These are phyloP conservation scores for Scomber scombrus DNA, from an alignment of 2,113 vertebrate genomes.

Conservation along the genomic window DNA sequence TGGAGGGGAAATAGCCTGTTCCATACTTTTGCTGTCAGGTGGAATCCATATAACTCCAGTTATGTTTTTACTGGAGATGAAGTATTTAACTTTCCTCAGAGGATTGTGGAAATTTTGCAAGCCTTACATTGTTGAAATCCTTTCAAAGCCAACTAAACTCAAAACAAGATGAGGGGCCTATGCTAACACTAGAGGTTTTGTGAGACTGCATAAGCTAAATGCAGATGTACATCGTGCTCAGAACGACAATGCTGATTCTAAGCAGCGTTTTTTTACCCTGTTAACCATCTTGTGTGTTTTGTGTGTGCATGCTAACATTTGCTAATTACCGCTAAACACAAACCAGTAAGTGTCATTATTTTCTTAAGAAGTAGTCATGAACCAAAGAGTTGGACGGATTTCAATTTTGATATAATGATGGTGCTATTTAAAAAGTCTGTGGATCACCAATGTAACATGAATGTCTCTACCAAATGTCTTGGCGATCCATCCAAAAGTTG, in stretches of 20 bases:
- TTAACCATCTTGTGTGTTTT: not conserved
- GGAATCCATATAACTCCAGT: not conserved
- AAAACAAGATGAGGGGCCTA: not conserved
- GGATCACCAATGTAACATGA: too few relatives aligned
- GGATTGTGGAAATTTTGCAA: not conserved
- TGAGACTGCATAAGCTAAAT: too few relatives aligned
- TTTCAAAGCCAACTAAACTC: slow-evolving; percentile 7
- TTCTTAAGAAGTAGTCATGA: too few relatives aligned
- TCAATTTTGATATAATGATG: not conserved
- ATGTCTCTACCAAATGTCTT: too few relatives aligned
- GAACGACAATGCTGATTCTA: not conserved
- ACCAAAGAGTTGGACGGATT: too few relatives aligned
- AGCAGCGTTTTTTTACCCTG: not conserved
- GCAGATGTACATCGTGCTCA: too few relatives aligned
- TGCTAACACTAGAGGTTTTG: not conserved
- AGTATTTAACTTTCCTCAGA: not conserved
- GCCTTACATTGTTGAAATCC: not conserved
- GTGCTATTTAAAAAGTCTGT: not conserved
- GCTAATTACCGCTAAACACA: not conserved
- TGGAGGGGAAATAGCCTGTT: fast-evolving
- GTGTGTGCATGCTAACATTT: too few relatives aligned
- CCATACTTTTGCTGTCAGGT: not conserved
- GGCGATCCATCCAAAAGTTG: not conserved
- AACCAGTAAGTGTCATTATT: too few relatives aligned
- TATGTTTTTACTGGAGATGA: not conserved